A percentile compares a stretch with the other conserved stretches of the same genome.
Conservation (phyloP, 2,797 vertebrate species). For the Gymnodraco acuticeps region DNA sequence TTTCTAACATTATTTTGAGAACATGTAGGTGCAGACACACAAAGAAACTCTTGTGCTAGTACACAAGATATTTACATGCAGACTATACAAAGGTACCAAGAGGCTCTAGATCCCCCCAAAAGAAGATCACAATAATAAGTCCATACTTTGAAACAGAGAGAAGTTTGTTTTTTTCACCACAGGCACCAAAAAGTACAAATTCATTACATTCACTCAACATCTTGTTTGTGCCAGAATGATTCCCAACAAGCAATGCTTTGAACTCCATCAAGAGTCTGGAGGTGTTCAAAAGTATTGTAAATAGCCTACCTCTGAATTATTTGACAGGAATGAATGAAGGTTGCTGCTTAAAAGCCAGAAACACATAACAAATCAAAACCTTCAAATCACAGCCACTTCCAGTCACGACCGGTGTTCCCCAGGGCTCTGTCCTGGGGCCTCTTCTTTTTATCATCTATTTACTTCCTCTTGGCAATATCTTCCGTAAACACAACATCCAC, state of each 20-base stretch:
- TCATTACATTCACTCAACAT: conserved; percentile 69
- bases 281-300: neutral
- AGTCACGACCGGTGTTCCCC: too few species aligned
- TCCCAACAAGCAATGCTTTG: neutral
- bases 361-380: too few species aligned
- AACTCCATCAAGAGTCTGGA: neutral
- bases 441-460: too few species aligned
- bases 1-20: conserved; percentile 27
- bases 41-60: conserved; percentile 41
- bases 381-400: too few species aligned
- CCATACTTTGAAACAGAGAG: conserved; percentile 14
- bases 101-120: conserved; percentile 17
- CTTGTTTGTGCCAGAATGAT: conserved; percentile 3
- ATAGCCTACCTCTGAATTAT: neutral
- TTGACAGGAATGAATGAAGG: conserved; percentile 1
- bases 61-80: conserved; percentile 62
- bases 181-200: conserved; percentile 69
- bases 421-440: too few species aligned
- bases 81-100: conserved; percentile 37
- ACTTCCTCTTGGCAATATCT: too few species aligned
- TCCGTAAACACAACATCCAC: too few species aligned
- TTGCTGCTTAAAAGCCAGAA: neutral
- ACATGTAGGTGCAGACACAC: conserved; percentile 40
- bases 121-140: conserved; percentile 35
- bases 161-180: conserved; percentile 34